phyloP scores from a whole-genome alignment of 2,888 invertebrate species.

The Elegia similella region DNA sequence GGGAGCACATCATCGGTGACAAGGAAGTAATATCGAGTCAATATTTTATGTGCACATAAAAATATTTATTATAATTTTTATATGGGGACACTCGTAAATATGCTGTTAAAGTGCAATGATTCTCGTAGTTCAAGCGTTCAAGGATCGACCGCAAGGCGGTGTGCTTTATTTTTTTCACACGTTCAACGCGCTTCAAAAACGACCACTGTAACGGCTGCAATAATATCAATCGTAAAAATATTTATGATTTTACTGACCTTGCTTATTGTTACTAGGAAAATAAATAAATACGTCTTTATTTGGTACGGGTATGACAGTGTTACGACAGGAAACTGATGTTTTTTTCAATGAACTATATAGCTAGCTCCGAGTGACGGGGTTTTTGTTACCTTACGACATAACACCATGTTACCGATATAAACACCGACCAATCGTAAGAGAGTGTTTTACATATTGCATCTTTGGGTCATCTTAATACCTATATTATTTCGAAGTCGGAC shows the following conservation, averaged over 20 bases:
- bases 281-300: too few relatives aligned
- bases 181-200: not conserved
- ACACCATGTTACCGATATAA: too few relatives aligned
- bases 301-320: too few relatives aligned
- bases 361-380: too few relatives aligned
- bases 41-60: slow-evolving; percentile 14
- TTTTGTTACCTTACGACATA: too few relatives aligned
- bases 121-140: slow-evolving; percentile 1
- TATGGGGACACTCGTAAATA: slow-evolving; percentile 6
- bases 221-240: not conserved
- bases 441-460: too few relatives aligned
- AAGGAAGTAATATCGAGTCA: slow-evolving; percentile 15
- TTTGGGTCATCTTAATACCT: too few relatives aligned
- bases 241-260: not conserved
- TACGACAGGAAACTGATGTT: too few relatives aligned
- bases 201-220: not conserved
- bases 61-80: slow-evolving; percentile 14
- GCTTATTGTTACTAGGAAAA: too few relatives aligned
- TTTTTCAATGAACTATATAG: too few relatives aligned
- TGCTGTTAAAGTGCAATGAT: not conserved
- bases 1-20: slow-evolving; percentile 5
- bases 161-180: not conserved
- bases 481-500: too few relatives aligned
- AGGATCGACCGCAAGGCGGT: not conserved
- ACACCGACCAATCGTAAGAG: too few relatives aligned